A percentile compares a stretch with the other conserved stretches of the same genome.
Evolutionary conservation across 2,797 vertebrate genomes (phyloP).

Genomic region (Lepilemur septentrionalis): DNA sequence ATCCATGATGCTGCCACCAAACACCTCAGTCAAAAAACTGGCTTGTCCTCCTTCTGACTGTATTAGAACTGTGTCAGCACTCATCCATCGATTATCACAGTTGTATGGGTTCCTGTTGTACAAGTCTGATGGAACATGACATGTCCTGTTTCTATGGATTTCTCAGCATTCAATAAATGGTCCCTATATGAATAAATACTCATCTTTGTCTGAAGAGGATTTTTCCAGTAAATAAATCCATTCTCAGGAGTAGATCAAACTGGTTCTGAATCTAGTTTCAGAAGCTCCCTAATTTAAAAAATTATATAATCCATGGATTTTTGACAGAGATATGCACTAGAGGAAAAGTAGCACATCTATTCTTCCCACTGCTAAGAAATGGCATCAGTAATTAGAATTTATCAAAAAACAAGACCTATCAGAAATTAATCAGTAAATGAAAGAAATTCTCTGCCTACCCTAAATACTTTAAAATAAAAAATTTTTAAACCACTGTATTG

Average conservation of each 20-base stretch:
- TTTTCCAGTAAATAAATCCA: neutral
- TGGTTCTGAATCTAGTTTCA: neutral
- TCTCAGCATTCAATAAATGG: neutral
- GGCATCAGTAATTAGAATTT: neutral
- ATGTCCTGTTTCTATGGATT: neutral
- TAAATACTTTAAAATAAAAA: neutral
- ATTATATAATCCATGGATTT: neutral
- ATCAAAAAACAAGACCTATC: neutral
- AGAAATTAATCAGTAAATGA: constrained; percentile 2
- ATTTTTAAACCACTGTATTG: neutral
- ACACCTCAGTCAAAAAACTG: neutral
- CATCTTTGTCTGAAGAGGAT: neutral
- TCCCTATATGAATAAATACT: neutral
- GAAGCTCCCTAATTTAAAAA: neutral
- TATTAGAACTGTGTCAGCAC: neutral
- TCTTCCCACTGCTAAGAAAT: neutral
- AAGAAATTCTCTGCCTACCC: neutral
- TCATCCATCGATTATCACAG: neutral
- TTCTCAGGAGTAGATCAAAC: neutral
- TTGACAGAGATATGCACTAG: neutral
- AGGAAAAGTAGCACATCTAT: neutral
- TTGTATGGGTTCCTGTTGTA: neutral
- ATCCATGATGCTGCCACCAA: neutral
- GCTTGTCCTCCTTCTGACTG: neutral
- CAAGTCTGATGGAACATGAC: neutral